phyloP scores from a whole-genome alignment of 2,113 vertebrate species.

The Motacilla tschutschensis region DNA sequence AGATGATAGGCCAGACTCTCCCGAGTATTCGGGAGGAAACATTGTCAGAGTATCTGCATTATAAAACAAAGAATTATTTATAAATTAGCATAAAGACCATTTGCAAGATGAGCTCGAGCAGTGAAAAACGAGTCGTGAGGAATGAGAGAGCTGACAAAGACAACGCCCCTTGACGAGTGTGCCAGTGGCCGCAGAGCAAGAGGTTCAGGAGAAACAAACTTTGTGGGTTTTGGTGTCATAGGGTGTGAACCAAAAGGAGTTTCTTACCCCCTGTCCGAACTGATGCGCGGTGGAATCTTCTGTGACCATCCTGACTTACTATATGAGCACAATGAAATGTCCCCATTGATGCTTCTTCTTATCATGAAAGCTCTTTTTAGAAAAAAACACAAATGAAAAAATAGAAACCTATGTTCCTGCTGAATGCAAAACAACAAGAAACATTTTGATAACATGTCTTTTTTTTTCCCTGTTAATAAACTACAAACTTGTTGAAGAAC shows the following conservation, averaged over 20 bases:
- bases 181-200: not conserved
- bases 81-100: slow-evolving; percentile 57
- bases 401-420: slow-evolving; percentile 65
- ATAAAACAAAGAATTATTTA: slow-evolving; percentile 74
- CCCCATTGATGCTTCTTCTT: slow-evolving; percentile 78
- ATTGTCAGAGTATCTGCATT: slow-evolving; percentile 92
- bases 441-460: slow-evolving; percentile 78
- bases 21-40: slow-evolving; percentile 83
- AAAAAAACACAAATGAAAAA: slow-evolving; percentile 67
- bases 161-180: not conserved
- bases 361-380: slow-evolving; percentile 80
- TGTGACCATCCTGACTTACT: slow-evolving; percentile 74
- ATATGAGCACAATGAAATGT: slow-evolving; percentile 83
- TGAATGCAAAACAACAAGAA: slow-evolving; percentile 74
- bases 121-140: slow-evolving; percentile 41
- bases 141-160: slow-evolving; percentile 55
- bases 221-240: slow-evolving; percentile 25
- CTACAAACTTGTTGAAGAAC: slow-evolving; percentile 67
- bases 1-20: slow-evolving; percentile 76
- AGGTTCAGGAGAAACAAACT: slow-evolving; percentile 46
- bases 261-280: slow-evolving; percentile 57
- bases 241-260: slow-evolving; percentile 66
- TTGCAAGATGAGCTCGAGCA: slow-evolving; percentile 48
- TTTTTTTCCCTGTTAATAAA: slow-evolving; percentile 76
- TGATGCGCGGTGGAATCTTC: slow-evolving; percentile 30